These are phyloP conservation scores for Xylota sylvarum DNA, from an alignment of 2,888 invertebrate genomes.

Conservation along the genomic window DNA sequence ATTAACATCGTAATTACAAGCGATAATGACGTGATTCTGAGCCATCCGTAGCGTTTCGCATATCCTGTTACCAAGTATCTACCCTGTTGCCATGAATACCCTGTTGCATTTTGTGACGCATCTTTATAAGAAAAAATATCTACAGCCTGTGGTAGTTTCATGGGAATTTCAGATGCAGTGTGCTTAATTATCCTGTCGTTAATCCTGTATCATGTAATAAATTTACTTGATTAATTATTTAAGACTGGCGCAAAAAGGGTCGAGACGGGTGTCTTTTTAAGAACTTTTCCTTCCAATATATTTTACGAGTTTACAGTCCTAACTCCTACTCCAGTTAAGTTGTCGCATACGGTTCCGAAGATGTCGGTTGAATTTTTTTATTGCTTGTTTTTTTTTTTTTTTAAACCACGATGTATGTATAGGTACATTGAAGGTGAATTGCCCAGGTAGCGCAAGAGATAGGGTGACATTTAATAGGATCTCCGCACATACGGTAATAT, in stretches of 20 bases:
- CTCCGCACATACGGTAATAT: constrained; percentile 49
- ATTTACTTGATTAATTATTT: constrained; percentile 74
- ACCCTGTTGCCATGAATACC: neutral
- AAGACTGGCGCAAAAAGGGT: constrained; percentile 16
- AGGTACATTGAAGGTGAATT: constrained; percentile 44
- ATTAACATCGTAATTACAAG: constrained; percentile 68
- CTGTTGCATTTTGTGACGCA: constrained; percentile 36
- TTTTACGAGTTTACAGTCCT: constrained; percentile 10
- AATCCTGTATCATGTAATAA: constrained; percentile 67
- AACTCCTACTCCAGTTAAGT: neutral
- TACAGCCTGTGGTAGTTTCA: constrained; percentile 15
- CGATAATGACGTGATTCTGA: constrained; percentile 41
- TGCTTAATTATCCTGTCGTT: constrained; percentile 73
- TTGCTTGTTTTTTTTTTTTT: neutral
- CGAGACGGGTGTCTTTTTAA: constrained; percentile 37
- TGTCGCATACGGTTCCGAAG: constrained; percentile 28
- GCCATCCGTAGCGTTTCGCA: constrained; percentile 16
- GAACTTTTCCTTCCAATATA: constrained; percentile 31
- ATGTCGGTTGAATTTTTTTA: constrained; percentile 20
- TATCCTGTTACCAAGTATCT: constrained; percentile 18
- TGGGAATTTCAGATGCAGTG: constrained; percentile 53
- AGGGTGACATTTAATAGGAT: constrained; percentile 64
- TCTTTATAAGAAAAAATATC: constrained; percentile 9
- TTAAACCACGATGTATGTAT: constrained; percentile 34
- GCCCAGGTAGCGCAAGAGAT: constrained; percentile 42